Conservation (phyloP, 1,140 invertebrate genomes). For the Trypoxylus dichotomus region DNA sequence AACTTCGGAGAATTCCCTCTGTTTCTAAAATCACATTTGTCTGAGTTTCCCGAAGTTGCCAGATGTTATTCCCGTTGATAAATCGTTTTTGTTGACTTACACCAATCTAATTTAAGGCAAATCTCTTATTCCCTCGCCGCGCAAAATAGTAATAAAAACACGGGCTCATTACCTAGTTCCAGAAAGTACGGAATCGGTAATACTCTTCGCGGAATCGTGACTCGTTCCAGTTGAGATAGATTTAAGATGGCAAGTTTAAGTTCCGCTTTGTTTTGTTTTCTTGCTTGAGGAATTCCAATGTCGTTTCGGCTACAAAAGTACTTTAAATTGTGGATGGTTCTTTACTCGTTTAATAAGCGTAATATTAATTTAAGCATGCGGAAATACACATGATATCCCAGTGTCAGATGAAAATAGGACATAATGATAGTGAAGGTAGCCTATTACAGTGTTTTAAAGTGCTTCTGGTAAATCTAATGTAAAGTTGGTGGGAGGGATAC, state of each 20-base stretch:
- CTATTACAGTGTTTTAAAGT: too few species aligned
- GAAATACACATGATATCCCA: too few species aligned
- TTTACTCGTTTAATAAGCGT: too few species aligned
- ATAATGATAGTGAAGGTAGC: too few species aligned
- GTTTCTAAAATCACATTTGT: conserved; percentile 20
- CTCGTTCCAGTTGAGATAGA: conserved; percentile 3
- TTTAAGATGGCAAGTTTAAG: neutral
- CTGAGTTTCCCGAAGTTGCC: neutral
- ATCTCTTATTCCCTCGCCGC: conserved; percentile 14
- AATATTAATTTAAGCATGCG: too few species aligned
- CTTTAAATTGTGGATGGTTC: too few species aligned
- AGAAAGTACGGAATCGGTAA: neutral
- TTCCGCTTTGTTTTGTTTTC: neutral
- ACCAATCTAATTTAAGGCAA: neutral
- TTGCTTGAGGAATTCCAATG: too few species aligned
- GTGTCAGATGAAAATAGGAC: too few species aligned
- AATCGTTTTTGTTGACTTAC: conserved; percentile 17
- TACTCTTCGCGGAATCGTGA: neutral
- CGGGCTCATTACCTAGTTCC: neutral
- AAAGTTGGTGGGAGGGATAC: too few species aligned
- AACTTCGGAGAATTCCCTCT: neutral
- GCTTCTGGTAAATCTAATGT: too few species aligned
- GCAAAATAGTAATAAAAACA: conserved; percentile 12
- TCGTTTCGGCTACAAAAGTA: too few species aligned
- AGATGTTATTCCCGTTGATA: conserved; percentile 14